phyloP scores from a whole-genome alignment of 2,888 invertebrate genomes.

The Conomelus anceps region DNA sequence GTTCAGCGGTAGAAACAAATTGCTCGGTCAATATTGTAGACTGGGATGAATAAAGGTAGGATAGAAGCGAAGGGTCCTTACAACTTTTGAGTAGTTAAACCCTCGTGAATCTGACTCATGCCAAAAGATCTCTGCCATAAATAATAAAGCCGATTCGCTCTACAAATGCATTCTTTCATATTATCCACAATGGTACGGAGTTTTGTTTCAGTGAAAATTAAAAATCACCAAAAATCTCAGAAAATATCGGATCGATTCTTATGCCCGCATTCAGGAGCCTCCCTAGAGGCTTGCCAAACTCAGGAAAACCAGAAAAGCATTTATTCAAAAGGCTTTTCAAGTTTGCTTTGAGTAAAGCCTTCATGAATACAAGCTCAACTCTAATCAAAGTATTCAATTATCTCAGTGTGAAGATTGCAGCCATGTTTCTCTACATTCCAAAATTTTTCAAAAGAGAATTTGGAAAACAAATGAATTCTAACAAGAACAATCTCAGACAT shows the following conservation, averaged over 20 bases:
- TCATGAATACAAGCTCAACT: too few species aligned
- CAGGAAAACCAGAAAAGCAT: too few species aligned
- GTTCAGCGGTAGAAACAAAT: background rate
- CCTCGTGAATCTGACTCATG: background rate
- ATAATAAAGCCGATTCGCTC: background rate
- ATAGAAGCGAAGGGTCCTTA: background rate
- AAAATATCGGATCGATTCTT: background rate
- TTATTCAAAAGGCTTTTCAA: too few species aligned
- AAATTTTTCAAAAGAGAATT: too few species aligned
- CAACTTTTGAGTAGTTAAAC: background rate
- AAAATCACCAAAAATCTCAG: background rate
- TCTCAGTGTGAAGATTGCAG: too few species aligned
- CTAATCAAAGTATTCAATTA: too few species aligned
- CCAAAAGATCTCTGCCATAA: background rate
- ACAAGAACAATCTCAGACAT: too few species aligned
- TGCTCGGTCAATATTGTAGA: background rate
- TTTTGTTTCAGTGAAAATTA: background rate
- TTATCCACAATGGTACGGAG: background rate
- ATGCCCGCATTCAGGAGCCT: too few species aligned
- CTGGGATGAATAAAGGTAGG: background rate
- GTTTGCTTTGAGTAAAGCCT: too few species aligned
- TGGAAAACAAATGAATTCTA: too few species aligned
- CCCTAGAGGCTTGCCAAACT: too few species aligned
- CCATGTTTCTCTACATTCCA: too few species aligned
- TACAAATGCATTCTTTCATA: background rate